Evolutionary conservation across 1,140 invertebrate genomes (phyloP), one percentile per base, ranked within the genome.

Genomic region (Phenacoccus solenopsis): DNA sequence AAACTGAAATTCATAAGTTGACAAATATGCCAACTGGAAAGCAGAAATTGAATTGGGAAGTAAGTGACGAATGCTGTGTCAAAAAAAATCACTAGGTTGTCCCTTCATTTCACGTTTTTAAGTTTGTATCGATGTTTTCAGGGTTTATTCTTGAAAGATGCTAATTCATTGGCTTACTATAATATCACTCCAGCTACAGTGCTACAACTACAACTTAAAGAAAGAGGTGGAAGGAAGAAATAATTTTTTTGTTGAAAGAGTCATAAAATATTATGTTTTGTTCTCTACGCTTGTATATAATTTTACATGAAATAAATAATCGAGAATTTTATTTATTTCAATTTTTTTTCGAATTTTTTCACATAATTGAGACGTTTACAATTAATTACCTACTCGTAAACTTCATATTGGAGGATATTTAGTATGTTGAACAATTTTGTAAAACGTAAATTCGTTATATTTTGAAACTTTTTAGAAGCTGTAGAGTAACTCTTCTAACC

Each of bases 81-180:
- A 25, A 25, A 57, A 2, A 25, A 24, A 69, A 61, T 71, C n/a
- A n/a, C n/a, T n/a, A n/a, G n/a, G n/a, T 57, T 49, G 21, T 7
- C 12, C 5, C 67, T 73, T 38, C n/a, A 73, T 71, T 73, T n/a
- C 32, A 35, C 27, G 69, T 73, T 77, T 76, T 28, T n/a, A n/a
- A 30, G 56, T 70, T 1, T 69, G 20, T 35, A 20, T 28, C 16
- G 57, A 38, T 38, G 70, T 77, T 85, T 85, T 16, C 79, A 96
- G 90, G 95, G 95, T 56, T 88, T 98, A 78, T 98, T 98, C 81
- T 94, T 98, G 80, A 98, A 99, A 79, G 96, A 99, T 81, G 94
- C 88, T 22, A 95, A 97, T 77, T 88, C 89, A 1, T 82, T 98
- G 77, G 97, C 93, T 0, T 99, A 90, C 82, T 99, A 99, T 81